Evolutionary conservation across 1,140 invertebrate species (phyloP).

Genomic region (Meloidogyne exigua): DNA sequence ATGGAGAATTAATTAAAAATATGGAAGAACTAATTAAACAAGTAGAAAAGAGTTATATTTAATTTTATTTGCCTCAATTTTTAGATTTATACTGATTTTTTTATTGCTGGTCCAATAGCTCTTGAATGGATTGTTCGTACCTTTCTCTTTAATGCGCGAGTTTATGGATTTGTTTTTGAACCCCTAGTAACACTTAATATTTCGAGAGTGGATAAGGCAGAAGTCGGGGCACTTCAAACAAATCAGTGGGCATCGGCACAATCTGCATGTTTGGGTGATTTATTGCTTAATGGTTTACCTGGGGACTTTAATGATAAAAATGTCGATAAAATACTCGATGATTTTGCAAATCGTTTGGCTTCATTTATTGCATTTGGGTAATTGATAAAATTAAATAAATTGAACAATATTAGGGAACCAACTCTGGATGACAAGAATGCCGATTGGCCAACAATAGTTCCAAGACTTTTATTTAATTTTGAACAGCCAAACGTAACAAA

Average conservation of each 20-base stretch:
- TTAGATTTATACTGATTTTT: conserved; percentile 17
- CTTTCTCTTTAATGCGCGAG: not conserved
- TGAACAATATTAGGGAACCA: too few relatives aligned
- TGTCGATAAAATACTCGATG: not conserved
- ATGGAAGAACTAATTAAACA: not conserved
- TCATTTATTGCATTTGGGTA: conserved; percentile 20
- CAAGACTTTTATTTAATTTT: not conserved
- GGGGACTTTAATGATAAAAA: not conserved
- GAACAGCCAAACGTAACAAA: not conserved
- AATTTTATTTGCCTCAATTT: not conserved
- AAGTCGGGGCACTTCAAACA: not conserved
- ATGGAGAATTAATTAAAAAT: not conserved
- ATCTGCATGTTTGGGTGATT: conserved; percentile 13
- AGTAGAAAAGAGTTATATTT: not conserved
- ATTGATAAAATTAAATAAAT: not conserved
- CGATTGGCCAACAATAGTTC: not conserved
- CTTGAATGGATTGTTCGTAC: conserved; percentile 14
- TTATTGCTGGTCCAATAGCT: conserved; percentile 6
- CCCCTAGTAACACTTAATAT: not conserved
- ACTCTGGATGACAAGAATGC: too few relatives aligned
- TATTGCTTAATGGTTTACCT: conserved; percentile 9
- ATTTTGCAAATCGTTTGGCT: conserved; percentile 11
- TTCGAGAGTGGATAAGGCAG: conserved; percentile 8
- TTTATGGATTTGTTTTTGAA: conserved; percentile 12
- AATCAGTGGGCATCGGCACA: conserved; percentile 6